Evolutionary conservation across 1,140 invertebrate genomes (phyloP).

Genomic region (Akabosia matsudoensis): DNA sequence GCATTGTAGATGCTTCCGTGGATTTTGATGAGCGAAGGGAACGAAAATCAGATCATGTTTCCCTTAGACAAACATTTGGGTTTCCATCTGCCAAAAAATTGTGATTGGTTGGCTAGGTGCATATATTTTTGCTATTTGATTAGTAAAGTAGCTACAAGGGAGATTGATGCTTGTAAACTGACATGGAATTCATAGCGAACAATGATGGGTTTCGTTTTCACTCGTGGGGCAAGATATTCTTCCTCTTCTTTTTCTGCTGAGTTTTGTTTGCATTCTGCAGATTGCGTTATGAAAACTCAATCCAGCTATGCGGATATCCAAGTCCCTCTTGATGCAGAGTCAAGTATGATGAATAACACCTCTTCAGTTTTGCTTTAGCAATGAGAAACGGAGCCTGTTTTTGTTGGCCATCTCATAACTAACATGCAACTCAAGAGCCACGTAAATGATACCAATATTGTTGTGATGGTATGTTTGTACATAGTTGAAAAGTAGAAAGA

Average conservation of each 20-base stretch:
- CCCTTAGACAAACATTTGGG: conserved; percentile 43
- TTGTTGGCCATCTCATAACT: not conserved
- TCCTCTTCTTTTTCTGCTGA: not conserved
- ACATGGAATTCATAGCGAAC: too few relatives aligned
- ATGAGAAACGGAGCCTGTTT: not conserved
- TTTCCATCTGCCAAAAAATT: conserved; percentile 43
- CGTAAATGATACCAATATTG: not conserved
- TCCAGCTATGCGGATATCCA: not conserved
- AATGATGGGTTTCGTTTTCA: too few relatives aligned
- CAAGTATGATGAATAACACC: not conserved
- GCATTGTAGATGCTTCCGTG: conserved; percentile 41
- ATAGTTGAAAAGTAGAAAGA: not conserved
- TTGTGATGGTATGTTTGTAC: not conserved
- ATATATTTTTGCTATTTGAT: not conserved
- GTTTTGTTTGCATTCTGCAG: conserved; percentile 13
- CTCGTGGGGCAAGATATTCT: not conserved
- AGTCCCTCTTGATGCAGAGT: not conserved
- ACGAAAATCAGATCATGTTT: conserved; percentile 40
- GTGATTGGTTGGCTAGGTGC: conserved; percentile 37
- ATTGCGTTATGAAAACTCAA: conserved; percentile 44
- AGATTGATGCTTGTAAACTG: not conserved
- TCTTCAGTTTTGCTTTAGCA: not conserved
- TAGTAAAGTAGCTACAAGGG: not conserved
- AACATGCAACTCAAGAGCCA: not conserved
- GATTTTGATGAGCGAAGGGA: not conserved